These are phyloP conservation scores for Microplitis deprimator DNA, from an alignment of 2,888 invertebrate genomes.

Conservation along the genomic window DNA sequence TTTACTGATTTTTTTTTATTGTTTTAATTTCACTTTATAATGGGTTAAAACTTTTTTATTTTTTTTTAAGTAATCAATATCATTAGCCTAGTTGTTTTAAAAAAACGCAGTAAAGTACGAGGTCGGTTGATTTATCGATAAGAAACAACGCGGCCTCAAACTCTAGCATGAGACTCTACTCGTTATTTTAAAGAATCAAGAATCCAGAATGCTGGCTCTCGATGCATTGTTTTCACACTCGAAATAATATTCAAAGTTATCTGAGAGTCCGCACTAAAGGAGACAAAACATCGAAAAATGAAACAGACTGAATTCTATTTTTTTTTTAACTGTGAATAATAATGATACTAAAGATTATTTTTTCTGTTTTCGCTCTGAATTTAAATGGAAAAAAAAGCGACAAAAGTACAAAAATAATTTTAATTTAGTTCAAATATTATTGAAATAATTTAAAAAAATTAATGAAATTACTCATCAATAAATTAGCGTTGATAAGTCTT, in stretches of 20 bases:
- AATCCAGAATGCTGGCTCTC: background rate
- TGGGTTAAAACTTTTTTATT: background rate
- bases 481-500: background rate
- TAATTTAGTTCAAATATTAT: background rate
- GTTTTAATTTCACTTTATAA: slow-evolving; percentile 1
- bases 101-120: slow-evolving; percentile 33
- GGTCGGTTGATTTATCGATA: slow-evolving; percentile 35
- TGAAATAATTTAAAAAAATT: too few species aligned
- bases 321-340: too few species aligned
- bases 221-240: slow-evolving; percentile 4
- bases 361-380: too few species aligned
- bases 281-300: too few species aligned
- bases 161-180: slow-evolving; percentile 5
- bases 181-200: slow-evolving; percentile 19
- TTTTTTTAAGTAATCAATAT: slow-evolving; percentile 43
- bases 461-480: background rate
- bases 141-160: slow-evolving; percentile 29
- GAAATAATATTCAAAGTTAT: background rate
- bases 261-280: too few species aligned
- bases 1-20: background rate
- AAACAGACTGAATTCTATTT: too few species aligned
- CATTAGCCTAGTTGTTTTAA: slow-evolving; percentile 46
- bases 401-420: too few species aligned
- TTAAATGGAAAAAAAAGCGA: too few species aligned
- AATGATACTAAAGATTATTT: too few species aligned